Conservation (phyloP, 2,113 vertebrate genomes). For the Microcebus griseorufus region DNA sequence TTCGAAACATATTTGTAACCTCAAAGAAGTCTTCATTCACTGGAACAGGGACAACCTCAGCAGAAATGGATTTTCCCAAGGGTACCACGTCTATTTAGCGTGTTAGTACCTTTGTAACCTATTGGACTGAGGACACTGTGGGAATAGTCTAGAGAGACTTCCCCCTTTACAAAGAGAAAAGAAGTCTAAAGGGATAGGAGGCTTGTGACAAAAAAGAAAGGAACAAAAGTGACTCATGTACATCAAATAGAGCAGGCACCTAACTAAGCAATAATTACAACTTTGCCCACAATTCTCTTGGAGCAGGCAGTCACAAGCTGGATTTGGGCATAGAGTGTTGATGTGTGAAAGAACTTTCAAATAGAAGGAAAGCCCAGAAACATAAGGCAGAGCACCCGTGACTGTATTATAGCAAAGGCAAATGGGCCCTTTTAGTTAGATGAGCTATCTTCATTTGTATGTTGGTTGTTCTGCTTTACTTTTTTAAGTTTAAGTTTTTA, state of each 20-base stretch:
- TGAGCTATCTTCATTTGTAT: background rate
- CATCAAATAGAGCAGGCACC: slow-evolving; percentile 25
- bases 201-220: slow-evolving; percentile 6
- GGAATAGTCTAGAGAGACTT: slow-evolving; percentile 49
- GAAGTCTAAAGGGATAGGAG: slow-evolving; percentile 34
- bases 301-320: background rate
- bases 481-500: background rate
- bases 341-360: background rate
- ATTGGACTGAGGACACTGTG: slow-evolving; percentile 49
- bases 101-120: slow-evolving; percentile 63
- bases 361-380: background rate
- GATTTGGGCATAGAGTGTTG: background rate
- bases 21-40: slow-evolving; percentile 69
- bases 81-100: slow-evolving; percentile 51
- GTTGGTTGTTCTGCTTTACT: background rate
- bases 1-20: slow-evolving; percentile 67
- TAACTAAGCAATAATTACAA: slow-evolving; percentile 55
- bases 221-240: slow-evolving; percentile 36
- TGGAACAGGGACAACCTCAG: slow-evolving; percentile 27
- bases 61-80: slow-evolving; percentile 70
- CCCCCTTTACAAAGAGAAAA: slow-evolving; percentile 6
- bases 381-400: background rate
- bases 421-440: background rate
- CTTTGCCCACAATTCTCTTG: background rate
- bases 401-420: background rate